phyloP scores from a whole-genome alignment of 2,888 invertebrate species.

The Poecilobothrus nobilitatus region DNA sequence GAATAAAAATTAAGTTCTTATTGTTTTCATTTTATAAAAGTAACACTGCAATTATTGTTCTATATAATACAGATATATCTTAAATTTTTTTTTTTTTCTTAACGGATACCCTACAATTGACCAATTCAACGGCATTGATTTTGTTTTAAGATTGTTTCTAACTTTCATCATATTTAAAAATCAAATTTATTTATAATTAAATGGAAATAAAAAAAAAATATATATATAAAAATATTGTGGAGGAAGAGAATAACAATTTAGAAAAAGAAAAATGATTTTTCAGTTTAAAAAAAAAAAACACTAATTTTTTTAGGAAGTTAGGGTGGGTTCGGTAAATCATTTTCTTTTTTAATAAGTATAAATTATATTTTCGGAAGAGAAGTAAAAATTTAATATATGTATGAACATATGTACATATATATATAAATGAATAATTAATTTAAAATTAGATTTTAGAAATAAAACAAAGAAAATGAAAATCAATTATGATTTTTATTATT shows the following conservation, averaged over 20 bases:
- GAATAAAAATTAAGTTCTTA: too few species aligned
- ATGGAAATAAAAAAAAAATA: background rate
- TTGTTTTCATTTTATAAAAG: too few species aligned
- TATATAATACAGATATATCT: too few species aligned
- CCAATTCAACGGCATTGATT: too few species aligned
- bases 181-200: background rate
- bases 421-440: background rate
- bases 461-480: too few species aligned
- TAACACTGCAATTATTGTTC: too few species aligned
- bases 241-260: background rate
- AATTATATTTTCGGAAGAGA: background rate
- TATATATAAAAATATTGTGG: background rate
- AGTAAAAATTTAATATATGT: background rate
- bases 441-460: background rate
- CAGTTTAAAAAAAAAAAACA: background rate
- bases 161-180: background rate
- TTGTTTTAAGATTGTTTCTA: too few species aligned
- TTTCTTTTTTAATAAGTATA: background rate
- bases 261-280: background rate
- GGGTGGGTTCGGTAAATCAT: conserved; percentile 1
- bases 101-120: too few species aligned
- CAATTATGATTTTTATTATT: too few species aligned
- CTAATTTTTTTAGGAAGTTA: conserved; percentile 1
- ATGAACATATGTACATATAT: background rate
- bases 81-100: too few species aligned